Evolutionary conservation across 2,113 vertebrate species (phyloP).

Genomic region (Empidonax traillii): DNA sequence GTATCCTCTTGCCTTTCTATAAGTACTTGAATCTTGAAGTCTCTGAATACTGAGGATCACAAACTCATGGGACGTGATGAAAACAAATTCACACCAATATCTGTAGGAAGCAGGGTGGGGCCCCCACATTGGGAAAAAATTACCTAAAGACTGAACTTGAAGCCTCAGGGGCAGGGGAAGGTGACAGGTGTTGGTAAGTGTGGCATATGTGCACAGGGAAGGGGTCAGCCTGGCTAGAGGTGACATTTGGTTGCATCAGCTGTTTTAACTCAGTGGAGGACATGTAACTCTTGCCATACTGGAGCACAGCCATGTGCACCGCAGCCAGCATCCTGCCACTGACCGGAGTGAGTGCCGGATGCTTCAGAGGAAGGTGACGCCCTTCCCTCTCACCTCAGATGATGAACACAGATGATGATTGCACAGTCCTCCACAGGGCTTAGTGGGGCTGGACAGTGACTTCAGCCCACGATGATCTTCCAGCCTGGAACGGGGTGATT

Average conservation of each 20-base stretch:
- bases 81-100: neutral
- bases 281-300: neutral
- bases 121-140: neutral
- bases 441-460: neutral
- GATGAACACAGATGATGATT: neutral
- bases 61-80: neutral
- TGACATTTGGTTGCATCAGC: neutral
- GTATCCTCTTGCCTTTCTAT: neutral
- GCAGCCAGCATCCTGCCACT: neutral
- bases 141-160: neutral
- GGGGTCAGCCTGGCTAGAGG: neutral
- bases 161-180: neutral
- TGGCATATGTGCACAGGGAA: neutral
- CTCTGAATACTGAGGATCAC: neutral
- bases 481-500: neutral
- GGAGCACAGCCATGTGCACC: neutral
- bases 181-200: neutral
- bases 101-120: neutral
- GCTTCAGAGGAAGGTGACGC: slow-evolving; percentile 54
- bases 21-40: neutral
- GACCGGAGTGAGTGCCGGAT: neutral
- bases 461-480: neutral
- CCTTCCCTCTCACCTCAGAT: slow-evolving; percentile 27
- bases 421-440: neutral
- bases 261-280: neutral